Percentiles rank a stretch among this genome's conserved stretches.
Conservation (phyloP, 2,888 invertebrate species). For the Anagyrus pseudococci region DNA sequence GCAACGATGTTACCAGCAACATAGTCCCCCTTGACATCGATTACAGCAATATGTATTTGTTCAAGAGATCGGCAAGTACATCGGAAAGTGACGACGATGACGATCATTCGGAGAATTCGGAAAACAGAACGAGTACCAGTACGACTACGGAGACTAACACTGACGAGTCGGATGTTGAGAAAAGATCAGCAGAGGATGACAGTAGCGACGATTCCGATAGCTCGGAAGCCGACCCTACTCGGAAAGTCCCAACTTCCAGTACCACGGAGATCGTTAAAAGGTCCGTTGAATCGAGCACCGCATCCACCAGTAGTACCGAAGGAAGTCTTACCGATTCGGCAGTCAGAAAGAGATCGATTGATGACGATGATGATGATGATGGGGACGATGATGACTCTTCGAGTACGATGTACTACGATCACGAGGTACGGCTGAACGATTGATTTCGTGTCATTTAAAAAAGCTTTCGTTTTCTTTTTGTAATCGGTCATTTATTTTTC, state of each 20-base stretch:
- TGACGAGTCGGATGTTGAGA: too few species aligned
- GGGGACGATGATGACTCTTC: background rate
- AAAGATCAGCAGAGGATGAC: too few species aligned
- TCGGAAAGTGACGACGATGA: background rate
- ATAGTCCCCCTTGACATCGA: too few species aligned
- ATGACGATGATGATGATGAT: background rate
- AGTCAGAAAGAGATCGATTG: slow-evolving; percentile 8
- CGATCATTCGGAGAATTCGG: background rate
- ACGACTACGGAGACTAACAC: too few species aligned
- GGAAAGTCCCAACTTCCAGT: too few species aligned
- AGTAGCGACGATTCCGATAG: background rate
- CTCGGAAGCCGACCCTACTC: too few species aligned
- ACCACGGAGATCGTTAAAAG: background rate
- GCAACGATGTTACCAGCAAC: background rate
- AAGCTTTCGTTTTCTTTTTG: too few species aligned
- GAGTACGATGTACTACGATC: background rate
- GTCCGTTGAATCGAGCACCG: background rate
- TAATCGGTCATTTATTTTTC: too few species aligned
- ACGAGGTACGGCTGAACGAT: background rate
- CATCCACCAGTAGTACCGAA: background rate
- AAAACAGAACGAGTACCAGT: too few species aligned
- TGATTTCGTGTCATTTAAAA: background rate
- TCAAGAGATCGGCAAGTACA: slow-evolving; percentile 12
- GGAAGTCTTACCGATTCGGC: background rate
- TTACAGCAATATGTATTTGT: background rate